These are phyloP conservation scores for Eilema caniola DNA, from an alignment of 2,888 invertebrate species.

Conservation along the genomic window DNA sequence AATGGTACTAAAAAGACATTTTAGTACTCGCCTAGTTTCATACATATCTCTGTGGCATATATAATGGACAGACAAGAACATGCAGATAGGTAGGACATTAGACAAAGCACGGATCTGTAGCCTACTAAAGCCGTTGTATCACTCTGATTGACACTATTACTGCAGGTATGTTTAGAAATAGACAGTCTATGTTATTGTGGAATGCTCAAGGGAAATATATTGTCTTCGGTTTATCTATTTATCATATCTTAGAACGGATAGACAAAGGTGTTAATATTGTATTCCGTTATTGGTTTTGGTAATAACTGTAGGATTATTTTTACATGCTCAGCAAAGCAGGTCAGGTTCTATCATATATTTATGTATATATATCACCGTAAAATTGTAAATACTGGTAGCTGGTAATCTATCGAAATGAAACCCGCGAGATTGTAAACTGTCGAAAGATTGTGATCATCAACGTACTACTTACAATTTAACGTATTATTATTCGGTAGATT, in stretches of 20 bases:
- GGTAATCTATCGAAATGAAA: too few species aligned
- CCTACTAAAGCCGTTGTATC: slow-evolving; percentile 20
- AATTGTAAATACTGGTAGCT: too few species aligned
- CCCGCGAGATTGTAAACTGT: too few species aligned
- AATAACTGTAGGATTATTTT: too few species aligned
- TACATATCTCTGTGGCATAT: slow-evolving; percentile 1
- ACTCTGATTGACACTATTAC: slow-evolving; percentile 24
- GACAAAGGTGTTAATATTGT: neutral
- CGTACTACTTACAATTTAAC: too few species aligned
- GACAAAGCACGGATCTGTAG: slow-evolving; percentile 26
- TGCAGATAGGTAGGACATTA: neutral
- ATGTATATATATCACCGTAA: too few species aligned
- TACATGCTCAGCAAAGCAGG: too few species aligned
- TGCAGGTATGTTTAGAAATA: neutral
- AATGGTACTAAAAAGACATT: neutral
- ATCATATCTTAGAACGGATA: neutral
- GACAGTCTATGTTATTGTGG: neutral
- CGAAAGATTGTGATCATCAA: too few species aligned
- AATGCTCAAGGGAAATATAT: neutral
- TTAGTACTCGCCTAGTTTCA: neutral
- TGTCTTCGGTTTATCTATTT: neutral
- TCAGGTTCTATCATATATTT: too few species aligned
- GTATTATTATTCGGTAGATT: too few species aligned
- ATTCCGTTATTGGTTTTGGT: neutral
- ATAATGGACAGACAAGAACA: slow-evolving; percentile 14